Base-by-base conservation (phyloP, 2,113 vertebrate genomes). In the Thalassoma bifasciatum region DNA sequence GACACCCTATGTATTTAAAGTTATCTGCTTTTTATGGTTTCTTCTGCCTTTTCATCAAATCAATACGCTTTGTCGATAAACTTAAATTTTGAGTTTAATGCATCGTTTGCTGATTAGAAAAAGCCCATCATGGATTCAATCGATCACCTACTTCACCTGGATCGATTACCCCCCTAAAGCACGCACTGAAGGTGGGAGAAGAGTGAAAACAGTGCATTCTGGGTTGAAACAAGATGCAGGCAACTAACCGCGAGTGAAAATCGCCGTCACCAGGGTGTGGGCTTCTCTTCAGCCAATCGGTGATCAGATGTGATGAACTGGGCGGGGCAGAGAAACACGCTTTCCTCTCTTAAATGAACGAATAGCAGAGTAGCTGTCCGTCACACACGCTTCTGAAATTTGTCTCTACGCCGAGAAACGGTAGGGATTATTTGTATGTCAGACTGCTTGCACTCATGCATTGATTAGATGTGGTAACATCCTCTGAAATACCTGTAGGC, bases 201-300 rank as follows among this genome's bases (percentile, higher is more conserved):
- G n/a, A 38, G 17, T 16, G 62, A n/a, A 65, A 91, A 77, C 86
- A 83, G 72, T 95, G 96, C 95, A 98, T 96, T 97, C 82, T 97
- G 96, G 96, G 96, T 93, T 79, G 96, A 96, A 95, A 97, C 93
- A 97, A 95, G 90, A 96, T 96, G 96, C 95, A 63, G 95, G 86
- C 86, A 49, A 86, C 77, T 92, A 88, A 77, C 78, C 81, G 94
- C 96, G 89, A 94, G 87, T 91, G 93, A 92, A 96, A 94, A 95
- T 92, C 89, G 93, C 92, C 75, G 90, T 89, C 84, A 83, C 71
- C 89, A 83, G 89, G 84, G 73, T 85, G 89, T 85, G 63, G 63
- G 80, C 58, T 67, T 23, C 16, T 12, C 16, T 19, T 8, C 72
- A 92, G 90, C 96, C 96, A 97, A 97, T 96, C 75, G 85, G 57